These are phyloP conservation scores for Sphaerodactylus townsendi DNA, from an alignment of 2,113 vertebrate genomes.

Conservation along the genomic window DNA sequence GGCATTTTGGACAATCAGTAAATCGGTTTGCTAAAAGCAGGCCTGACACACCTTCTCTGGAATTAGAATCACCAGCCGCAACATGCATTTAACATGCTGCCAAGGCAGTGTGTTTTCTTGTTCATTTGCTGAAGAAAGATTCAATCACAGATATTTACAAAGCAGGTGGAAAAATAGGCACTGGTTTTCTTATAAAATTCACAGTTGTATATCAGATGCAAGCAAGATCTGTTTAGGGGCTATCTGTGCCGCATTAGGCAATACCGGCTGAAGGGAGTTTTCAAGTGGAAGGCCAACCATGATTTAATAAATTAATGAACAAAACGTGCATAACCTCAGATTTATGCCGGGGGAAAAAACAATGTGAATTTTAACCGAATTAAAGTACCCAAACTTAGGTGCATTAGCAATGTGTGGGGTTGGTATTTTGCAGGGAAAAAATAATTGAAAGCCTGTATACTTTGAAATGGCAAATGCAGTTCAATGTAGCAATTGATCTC, in stretches of 20 bases:
- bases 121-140: slow-evolving; percentile 23
- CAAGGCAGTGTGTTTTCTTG: not conserved
- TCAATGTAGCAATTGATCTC: too few relatives aligned
- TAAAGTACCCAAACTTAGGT: not conserved
- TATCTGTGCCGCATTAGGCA: not conserved
- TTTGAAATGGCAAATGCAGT: too few relatives aligned
- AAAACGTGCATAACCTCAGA: not conserved
- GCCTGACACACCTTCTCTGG: slow-evolving; percentile 43
- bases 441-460: too few relatives aligned
- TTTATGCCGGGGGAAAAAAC: not conserved
- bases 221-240: not conserved
- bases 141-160: rapidly evolving
- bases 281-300: not conserved
- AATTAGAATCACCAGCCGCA: slow-evolving; percentile 58
- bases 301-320: not conserved
- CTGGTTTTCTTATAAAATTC: not conserved
- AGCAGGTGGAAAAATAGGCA: slow-evolving; percentile 3
- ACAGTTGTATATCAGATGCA: not conserved
- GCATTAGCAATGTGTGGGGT: too few relatives aligned
- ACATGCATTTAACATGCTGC: slow-evolving; percentile 52
- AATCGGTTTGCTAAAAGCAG: slow-evolving; percentile 64
- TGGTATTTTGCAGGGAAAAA: too few relatives aligned
- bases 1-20: slow-evolving; percentile 60
- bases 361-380: not conserved
- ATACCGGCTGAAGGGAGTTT: not conserved